phyloP scores from a whole-genome alignment of 1,140 invertebrate species.

The Lithobius niger region DNA sequence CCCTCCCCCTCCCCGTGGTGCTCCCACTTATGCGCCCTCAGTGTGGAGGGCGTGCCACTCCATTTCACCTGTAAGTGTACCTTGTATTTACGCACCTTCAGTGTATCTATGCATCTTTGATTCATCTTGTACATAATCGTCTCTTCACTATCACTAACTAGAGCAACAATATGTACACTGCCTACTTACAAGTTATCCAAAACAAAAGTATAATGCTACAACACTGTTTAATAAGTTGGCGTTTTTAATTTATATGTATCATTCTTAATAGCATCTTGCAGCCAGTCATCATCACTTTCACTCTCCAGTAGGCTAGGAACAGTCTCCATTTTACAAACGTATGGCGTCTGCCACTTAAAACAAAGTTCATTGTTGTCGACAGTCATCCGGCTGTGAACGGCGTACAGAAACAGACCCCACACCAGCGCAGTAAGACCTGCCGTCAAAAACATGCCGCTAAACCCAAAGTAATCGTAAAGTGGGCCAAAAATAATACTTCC shows the following conservation, averaged over 20 bases:
- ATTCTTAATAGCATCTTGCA: conserved; percentile 7
- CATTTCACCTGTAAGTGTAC: too few species aligned
- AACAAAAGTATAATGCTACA: too few species aligned
- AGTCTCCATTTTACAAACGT: background rate
- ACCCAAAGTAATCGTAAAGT: background rate
- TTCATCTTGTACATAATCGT: too few species aligned
- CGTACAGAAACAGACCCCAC: background rate
- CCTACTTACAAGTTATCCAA: too few species aligned
- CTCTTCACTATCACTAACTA: too few species aligned
- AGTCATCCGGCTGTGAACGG: background rate
- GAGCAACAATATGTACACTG: too few species aligned
- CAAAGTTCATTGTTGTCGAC: background rate
- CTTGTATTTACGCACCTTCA: too few species aligned
- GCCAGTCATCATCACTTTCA: background rate
- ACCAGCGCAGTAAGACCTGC: background rate
- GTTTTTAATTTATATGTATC: background rate
- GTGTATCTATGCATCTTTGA: too few species aligned
- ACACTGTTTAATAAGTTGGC: too few species aligned
- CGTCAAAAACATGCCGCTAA: background rate
- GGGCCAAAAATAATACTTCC: background rate
- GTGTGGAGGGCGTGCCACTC: too few species aligned
- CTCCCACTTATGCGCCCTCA: too few species aligned
- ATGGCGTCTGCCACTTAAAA: background rate
- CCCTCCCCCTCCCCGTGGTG: too few species aligned
- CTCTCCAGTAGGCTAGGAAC: background rate